Base-by-base conservation (phyloP, 2,113 vertebrate species). In the Gymnobelideus leadbeateri region DNA sequence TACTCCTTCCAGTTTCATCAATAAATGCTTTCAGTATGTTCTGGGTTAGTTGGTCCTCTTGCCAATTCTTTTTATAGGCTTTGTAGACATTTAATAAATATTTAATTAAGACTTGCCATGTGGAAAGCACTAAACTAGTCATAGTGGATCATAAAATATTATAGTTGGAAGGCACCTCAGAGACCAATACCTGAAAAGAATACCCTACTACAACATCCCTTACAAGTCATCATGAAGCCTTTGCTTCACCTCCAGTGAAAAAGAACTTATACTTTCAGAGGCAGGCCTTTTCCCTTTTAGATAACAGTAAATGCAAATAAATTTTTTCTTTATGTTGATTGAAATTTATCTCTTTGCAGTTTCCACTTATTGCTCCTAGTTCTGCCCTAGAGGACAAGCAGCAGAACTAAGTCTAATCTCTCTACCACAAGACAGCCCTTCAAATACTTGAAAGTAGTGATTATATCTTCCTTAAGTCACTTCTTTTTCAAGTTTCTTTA, bases 81-180 rank as follows among this genome's bases (percentile, higher is more conserved):
- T 84, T 84, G 68, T 84, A 84, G 68, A 84, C 68, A 84, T 84
- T 84, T 84, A 84, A 84, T 68, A 68, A 68, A 68, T 84, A 84
- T 84, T 84, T 84, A 84, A 84, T 84, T 84, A 43, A 84, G 68
- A 84, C 68, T 84, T n/a, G 19, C 68, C 68, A n/a, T n/a, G 37
- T 84, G 68, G 68, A 43, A 84, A 84, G 16, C 68, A 84, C 37
- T 77, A 77, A 77, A n/a, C 61, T 84, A 43, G 14, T 84, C n/a
- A 84, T 43, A 43, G 68, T 84, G 68, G 68, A 43, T 84, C 68
- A 84, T 43, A 84, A 84, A 84, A 84, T 84, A 84, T 84, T 84
- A 84, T 43, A 43, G 68, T 84, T 84, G 68, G 37, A 84, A 84
- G 68, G 19, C 14, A 84, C n/a, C 37, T 84, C 68, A 84, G 68